phyloP scores from a whole-genome alignment of 1,140 invertebrate genomes.

The Meteorus sp. region DNA sequence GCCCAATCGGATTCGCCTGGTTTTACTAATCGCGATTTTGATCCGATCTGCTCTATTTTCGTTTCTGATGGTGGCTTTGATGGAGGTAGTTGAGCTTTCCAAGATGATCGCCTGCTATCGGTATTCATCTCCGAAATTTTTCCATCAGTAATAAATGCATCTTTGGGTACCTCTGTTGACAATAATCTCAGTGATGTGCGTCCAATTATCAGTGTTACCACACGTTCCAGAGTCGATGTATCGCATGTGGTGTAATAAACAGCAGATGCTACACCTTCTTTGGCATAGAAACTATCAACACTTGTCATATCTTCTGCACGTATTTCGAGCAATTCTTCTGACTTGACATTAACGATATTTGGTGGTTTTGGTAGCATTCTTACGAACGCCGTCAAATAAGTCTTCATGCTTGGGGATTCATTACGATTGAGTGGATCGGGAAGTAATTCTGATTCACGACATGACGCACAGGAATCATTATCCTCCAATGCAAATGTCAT shows the following conservation, averaged over 20 bases:
- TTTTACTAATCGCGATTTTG: not conserved
- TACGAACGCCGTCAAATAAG: slow-evolving; percentile 59
- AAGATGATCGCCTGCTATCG: too few relatives aligned
- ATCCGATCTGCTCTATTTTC: not conserved
- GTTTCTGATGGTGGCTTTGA: not conserved
- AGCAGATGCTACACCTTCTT: slow-evolving; percentile 59
- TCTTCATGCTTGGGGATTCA: not conserved
- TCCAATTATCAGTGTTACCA: slow-evolving; percentile 62
- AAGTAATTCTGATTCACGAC: slow-evolving; percentile 55
- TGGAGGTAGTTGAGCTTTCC: too few relatives aligned
- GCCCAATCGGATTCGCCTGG: slow-evolving; percentile 61
- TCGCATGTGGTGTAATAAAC: slow-evolving; percentile 63
- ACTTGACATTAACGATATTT: slow-evolving; percentile 42
- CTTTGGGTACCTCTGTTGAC: too few relatives aligned
- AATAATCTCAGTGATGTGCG: slow-evolving; percentile 54
- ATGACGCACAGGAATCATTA: slow-evolving; percentile 32
- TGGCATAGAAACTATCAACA: slow-evolving; percentile 63
- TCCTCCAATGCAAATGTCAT: slow-evolving; percentile 47
- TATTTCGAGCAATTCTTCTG: slow-evolving; percentile 44
- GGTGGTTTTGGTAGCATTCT: slow-evolving; percentile 53
- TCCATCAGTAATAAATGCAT: too few relatives aligned
- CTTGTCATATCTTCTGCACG: slow-evolving; percentile 53
- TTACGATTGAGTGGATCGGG: slow-evolving; percentile 46
- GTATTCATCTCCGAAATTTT: too few relatives aligned
- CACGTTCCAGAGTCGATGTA: slow-evolving; percentile 56